Percentiles rank a stretch among this genome's conserved stretches.
phyloP scores from a whole-genome alignment of 2,888 invertebrate genomes.

The Torymus auratus region DNA sequence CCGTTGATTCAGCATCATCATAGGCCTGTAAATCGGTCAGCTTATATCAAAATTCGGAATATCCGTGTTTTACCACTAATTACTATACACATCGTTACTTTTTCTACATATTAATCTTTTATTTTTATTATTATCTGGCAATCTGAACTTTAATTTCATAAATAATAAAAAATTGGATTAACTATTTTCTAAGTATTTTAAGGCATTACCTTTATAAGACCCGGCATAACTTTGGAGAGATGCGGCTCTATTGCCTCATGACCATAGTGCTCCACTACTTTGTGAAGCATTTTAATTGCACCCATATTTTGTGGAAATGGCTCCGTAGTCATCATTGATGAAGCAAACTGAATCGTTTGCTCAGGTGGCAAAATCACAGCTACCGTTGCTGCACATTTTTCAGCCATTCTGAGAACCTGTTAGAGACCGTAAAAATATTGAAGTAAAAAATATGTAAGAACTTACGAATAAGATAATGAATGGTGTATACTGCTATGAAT shows the following conservation, averaged over 20 bases:
- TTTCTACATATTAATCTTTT: too few species aligned
- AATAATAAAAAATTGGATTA: too few species aligned
- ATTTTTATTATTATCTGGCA: too few species aligned
- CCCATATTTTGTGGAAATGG: constrained; percentile 92
- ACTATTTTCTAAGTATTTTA: constrained; percentile 3
- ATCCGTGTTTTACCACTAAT: background rate
- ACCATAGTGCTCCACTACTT: constrained; percentile 88
- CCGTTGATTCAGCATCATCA: constrained; percentile 93
- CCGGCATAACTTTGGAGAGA: constrained; percentile 90
- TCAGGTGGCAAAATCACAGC: constrained; percentile 90
- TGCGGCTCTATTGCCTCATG: constrained; percentile 85
- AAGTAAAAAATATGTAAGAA: background rate
- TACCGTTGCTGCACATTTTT: constrained; percentile 87
- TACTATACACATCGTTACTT: too few species aligned
- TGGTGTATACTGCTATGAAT: background rate
- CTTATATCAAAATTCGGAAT: constrained; percentile 35
- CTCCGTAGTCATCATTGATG: constrained; percentile 92
- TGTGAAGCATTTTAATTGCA: constrained; percentile 93
- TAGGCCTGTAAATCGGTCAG: constrained; percentile 82
- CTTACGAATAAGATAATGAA: background rate
- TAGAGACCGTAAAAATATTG: background rate
- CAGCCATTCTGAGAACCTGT: constrained; percentile 89
- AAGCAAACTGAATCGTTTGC: constrained; percentile 85
- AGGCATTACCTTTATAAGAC: constrained; percentile 85
- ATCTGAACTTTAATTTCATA: too few species aligned